These are phyloP conservation scores for Microcaecilia unicolor DNA, from an alignment of 2,797 vertebrate species.

Conservation along the genomic window DNA sequence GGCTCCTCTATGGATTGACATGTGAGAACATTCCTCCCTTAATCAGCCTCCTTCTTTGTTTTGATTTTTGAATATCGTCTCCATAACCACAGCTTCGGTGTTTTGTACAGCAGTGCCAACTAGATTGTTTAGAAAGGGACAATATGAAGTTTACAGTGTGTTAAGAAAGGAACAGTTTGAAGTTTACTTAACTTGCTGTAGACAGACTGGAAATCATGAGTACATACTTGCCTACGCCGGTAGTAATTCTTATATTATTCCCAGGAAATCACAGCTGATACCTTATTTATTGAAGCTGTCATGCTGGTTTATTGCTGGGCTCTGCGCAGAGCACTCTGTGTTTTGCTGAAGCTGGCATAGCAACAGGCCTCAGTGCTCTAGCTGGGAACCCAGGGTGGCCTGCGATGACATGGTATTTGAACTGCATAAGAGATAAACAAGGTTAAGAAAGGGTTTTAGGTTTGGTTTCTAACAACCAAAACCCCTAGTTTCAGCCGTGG, in stretches of 20 bases:
- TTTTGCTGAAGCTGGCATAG: constrained; percentile 39
- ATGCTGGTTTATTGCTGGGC: constrained; percentile 38
- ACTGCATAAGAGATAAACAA: no score
- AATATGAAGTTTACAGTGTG: constrained; percentile 21
- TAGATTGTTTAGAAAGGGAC: no score
- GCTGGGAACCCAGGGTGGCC: no score
- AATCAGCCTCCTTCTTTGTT: background rate
- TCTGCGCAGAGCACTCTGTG: constrained; percentile 17
- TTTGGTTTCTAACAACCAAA: no score
- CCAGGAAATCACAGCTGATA: constrained; percentile 32
- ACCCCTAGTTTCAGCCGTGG: no score
- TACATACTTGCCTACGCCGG: constrained; percentile 24
- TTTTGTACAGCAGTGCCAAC: no score
- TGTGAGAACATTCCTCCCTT: no score
- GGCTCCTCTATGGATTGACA: no score
- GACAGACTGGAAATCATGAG: constrained; percentile 24
- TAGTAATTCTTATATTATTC: constrained; percentile 42
- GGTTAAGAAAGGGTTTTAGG: no score
- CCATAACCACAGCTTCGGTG: background rate
- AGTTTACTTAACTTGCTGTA: constrained; percentile 40
- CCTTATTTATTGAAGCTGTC: constrained; percentile 45
- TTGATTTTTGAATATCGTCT: background rate
- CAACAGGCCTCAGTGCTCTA: constrained; percentile 6
- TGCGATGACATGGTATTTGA: no score
- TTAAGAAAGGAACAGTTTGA: constrained; percentile 28